Conservation (phyloP, 2,113 vertebrate species). For the Halcyon malimbica region DNA sequence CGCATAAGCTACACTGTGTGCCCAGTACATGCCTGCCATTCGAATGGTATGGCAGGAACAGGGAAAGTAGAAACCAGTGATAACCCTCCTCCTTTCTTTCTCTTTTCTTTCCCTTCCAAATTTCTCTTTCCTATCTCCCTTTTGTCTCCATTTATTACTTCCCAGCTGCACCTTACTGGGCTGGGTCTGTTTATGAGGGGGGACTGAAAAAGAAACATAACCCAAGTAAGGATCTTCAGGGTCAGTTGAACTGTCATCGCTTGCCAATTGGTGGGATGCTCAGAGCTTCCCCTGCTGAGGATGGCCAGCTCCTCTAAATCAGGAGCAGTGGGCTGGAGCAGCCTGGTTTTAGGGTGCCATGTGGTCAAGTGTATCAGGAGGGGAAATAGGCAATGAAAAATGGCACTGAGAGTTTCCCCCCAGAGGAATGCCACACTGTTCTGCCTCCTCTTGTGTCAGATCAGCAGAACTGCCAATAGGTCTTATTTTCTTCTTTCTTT, state of each 20-base stretch:
- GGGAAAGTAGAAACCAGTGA: neutral
- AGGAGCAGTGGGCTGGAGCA: neutral
- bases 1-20: neutral
- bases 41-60: neutral
- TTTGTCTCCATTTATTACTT: neutral
- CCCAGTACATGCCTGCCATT: neutral
- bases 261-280: neutral
- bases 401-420: neutral
- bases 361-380: neutral
- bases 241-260: neutral
- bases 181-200: neutral
- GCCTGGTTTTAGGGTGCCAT: neutral
- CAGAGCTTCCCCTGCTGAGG: fast-evolving
- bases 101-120: neutral
- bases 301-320: neutral
- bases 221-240: neutral
- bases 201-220: neutral
- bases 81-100: neutral
- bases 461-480: neutral
- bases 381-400: neutral
- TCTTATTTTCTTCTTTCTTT: slow-evolving; percentile 33
- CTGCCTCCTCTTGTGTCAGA: neutral
- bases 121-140: neutral
- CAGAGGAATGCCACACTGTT: neutral
- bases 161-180: neutral